Evolutionary conservation across 2,888 invertebrate genomes (phyloP), one percentile per base, ranked within the genome.

Genomic region (Drosophila kuntzei): DNA sequence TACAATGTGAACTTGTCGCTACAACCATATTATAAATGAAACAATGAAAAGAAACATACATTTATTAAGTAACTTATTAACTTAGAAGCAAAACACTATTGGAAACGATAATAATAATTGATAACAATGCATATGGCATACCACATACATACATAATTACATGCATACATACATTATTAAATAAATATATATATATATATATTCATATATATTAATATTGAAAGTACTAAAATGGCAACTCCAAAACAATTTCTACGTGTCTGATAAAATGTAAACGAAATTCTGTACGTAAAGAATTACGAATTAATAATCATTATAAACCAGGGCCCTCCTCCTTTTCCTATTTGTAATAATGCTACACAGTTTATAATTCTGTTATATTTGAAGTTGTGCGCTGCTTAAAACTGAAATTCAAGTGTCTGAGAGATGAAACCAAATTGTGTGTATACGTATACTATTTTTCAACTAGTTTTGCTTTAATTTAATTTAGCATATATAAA

Each of bases 401-500:
- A 78, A 70, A 74, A 75, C 75, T 75, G 86, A 82, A 88, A 88
- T 79, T 88, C 76, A 86, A 82, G 83, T 82, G 81, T 77, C 85
- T 84, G 85, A 81, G 57, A 81, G 87, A 87, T 74, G 79, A 78
- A 82, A 82, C 82, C 82, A 82, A 88, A 82, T 83, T 87, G 87
- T 88, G 86, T 82, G 82, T 86, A 88, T 82, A 88, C 82, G 83
- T 84, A 84, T 89, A 84, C 83, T 84, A 84, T 84, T 89, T 89
- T 84, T 75, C 79, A 75, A 79, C 87, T 78, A 87, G 75, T 87
- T 87, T 89, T 84, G 89, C 81, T 87, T 87, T 89, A 89, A 77
- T 89, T 79, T 87, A 69, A 74, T 75, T 75, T 79, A 75, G 75
- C 69, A 74, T 74, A 79, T 75, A 68, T 74, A 41, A 67, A 68